Conservation (phyloP, 2,888 invertebrate genomes). For the Mesopsocus fuscifrons region DNA sequence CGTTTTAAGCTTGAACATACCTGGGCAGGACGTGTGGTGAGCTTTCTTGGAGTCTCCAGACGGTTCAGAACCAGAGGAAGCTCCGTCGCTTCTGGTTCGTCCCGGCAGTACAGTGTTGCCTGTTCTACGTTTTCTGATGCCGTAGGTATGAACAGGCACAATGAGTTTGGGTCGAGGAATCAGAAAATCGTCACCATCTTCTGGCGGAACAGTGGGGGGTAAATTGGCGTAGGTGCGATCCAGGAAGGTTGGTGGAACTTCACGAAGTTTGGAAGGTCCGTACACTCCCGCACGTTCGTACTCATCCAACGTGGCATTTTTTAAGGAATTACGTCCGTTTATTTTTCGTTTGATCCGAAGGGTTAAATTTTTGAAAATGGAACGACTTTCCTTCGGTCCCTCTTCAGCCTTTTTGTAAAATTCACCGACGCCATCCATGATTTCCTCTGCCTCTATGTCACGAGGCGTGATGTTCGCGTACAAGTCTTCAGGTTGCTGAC, state of each 20-base stretch:
- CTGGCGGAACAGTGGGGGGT: not conserved
- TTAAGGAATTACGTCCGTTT: conserved; percentile 10
- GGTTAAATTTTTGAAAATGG: conserved; percentile 3
- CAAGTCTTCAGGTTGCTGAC: not conserved
- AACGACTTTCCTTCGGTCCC: not conserved
- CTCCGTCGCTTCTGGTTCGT: conserved; percentile 1
- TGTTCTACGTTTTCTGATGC: conserved; percentile 55
- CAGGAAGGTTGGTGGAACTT: conserved; percentile 11
- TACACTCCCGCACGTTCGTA: not conserved
- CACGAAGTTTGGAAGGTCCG: conserved; percentile 5
- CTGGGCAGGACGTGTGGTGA: conserved; percentile 22
- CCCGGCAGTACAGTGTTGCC: conserved; percentile 34
- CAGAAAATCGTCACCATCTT: conserved; percentile 36
- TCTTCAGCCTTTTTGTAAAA: conserved; percentile 2
- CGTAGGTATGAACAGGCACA: conserved; percentile 76
- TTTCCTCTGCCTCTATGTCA: not conserved
- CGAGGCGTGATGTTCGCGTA: not conserved
- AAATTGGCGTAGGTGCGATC: conserved; percentile 1
- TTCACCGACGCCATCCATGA: not conserved
- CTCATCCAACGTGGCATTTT: conserved; percentile 2
- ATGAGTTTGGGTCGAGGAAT: conserved; percentile 74
- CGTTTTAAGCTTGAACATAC: too few relatives aligned
- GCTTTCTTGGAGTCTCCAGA: conserved; percentile 14
- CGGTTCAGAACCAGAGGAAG: not conserved
- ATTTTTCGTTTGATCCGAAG: not conserved